Evolutionary conservation across 2,113 vertebrate species (phyloP), one percentile per base, ranked within the genome.

Genomic region (Chiloscyllium plagiosum): DNA sequence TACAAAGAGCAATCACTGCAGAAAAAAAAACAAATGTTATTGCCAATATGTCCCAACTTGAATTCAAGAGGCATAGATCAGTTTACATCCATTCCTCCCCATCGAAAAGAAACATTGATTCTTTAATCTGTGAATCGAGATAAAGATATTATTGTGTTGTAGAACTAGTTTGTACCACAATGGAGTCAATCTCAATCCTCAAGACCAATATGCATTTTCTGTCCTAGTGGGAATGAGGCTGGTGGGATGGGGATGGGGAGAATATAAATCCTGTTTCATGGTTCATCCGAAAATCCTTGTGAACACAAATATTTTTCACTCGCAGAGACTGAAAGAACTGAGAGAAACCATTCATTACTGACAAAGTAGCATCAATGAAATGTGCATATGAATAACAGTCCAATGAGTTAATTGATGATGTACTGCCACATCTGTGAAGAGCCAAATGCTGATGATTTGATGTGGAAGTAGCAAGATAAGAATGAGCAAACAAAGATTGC

Each of bases 311-410:
- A 29, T 76, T 47, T 47, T 95, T 47, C 37, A 15, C 33, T 66
- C 8, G n/a, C n/a, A 68, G 90, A 24, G 68, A 66, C 15, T 94
- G 19, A 20, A 26, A 50, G 22, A 92, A 95, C 47, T 95, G 69
- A 50, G 24, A 72, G 42, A 95, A 95, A 52, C 50, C 24, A 2
- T 26, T 90, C 56, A 61, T 90, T 61, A 61, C 87, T 72, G 20
- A 95, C 52, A 17, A 72, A 95, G 33, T 95, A 3, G 29, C 22
- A 72, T 76, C 42, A 76, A 20, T 95, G 94, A 95, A 52, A 42
- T 42, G 42, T 95, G 15, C 37, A 50, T 50, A 50, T 70, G 72
- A 95, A 76, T 95, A 95, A 95, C 37, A 95, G 52, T 94, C 68
- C 50, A 15, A 76, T 22, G 26, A 47, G 42, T 95, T n/a, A 70